Percentiles rank a stretch among this genome's conserved stretches.
These are phyloP conservation scores for Hylia prasina DNA, from an alignment of 2,113 vertebrate genomes.

Conservation along the genomic window DNA sequence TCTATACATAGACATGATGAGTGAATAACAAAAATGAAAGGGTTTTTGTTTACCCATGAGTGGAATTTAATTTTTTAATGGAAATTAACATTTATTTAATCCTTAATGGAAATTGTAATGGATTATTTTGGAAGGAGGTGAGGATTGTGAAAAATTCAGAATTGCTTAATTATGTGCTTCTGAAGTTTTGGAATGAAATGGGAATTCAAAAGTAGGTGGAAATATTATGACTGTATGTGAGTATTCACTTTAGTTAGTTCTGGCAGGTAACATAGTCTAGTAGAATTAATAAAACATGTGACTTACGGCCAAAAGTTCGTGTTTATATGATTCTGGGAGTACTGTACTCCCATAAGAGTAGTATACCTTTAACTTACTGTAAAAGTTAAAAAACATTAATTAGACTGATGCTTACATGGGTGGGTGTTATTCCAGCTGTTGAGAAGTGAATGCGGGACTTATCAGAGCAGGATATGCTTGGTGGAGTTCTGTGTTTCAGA, in stretches of 20 bases:
- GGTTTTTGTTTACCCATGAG: neutral
- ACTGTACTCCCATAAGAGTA: neutral
- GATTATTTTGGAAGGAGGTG: neutral
- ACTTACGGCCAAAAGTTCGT: neutral
- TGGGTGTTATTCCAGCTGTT: neutral
- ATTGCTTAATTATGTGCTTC: neutral
- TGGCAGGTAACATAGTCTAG: neutral
- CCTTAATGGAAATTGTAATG: neutral
- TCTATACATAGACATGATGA: neutral
- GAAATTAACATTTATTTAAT: neutral
- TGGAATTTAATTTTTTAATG: neutral
- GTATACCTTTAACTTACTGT: neutral
- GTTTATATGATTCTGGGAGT: neutral
- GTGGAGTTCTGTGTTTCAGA: neutral
- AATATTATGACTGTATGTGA: neutral
- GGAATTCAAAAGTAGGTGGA: neutral
- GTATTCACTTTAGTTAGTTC: neutral
- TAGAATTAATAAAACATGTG: neutral
- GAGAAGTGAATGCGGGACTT: neutral
- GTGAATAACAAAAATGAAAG: neutral
- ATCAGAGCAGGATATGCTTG: accelerated
- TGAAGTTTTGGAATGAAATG: neutral
- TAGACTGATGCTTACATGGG: neutral
- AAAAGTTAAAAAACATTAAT: neutral
- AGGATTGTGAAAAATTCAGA: neutral